Evolutionary conservation across 2,797 vertebrate species (phyloP), one percentile per base, ranked within the genome.

Genomic region (Triplophysa bombifrons): DNA sequence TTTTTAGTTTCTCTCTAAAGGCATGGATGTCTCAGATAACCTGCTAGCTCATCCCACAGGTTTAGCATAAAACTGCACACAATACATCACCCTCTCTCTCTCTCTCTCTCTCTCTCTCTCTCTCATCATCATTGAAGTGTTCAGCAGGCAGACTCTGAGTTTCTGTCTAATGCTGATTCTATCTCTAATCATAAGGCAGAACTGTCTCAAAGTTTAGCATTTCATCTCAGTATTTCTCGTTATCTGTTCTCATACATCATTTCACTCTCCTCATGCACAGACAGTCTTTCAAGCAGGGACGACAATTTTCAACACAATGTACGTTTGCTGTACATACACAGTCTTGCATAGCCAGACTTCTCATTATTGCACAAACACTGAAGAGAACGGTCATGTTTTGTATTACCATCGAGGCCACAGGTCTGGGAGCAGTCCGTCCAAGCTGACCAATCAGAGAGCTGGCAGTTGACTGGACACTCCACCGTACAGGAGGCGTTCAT

Each of bases 401-500:
- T n/a, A 74, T 88, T 82, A 99, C 98, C 98, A 82, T 96, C 93
- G 13, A 98, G 93, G 50, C 98, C 97, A 71, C 97, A 98, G 4
- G 92, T 94, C 87, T 97, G 95, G 0, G 97, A 98, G 70, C 97
- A 99, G 51, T 95, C 93, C 0, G 97, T 98, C 97, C 98, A 99
- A 2, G 86, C 3, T 0, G 97, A 97, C 98, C 98, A 99, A 12
- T 96, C 96, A 0, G 97, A 98, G 76, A 99, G 95, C 90, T 97
- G 96, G 76, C 97, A 99, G 93, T 99, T 99, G 80, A 99, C 93
- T 2, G 98, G 98, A 87, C 98, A 99, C 87, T 99, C 98, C 64
- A 99, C 96, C 61, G 93, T 84, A 1, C 98, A 99, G 84, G 98
- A 95, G 0, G 84, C 88, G 86, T 97, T 98, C 97, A 98, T 97